Conservation (phyloP, 2,113 vertebrate genomes). For the Podarcis raffonei region DNA sequence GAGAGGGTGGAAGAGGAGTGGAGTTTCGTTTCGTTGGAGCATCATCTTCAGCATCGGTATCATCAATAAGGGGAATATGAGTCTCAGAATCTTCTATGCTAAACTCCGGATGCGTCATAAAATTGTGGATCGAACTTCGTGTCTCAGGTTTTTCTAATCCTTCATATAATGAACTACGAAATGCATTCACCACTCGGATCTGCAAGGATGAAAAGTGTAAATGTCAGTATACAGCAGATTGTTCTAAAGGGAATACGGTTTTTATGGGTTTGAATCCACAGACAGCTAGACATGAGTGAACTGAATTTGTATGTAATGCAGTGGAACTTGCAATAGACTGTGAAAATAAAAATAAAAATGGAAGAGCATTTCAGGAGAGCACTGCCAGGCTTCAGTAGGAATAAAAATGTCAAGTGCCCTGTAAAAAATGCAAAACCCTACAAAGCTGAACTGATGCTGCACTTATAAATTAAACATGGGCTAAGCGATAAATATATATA, state of each 20-base stretch:
- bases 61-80: constrained; percentile 98
- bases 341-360: constrained; percentile 83
- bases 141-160: constrained; percentile 97
- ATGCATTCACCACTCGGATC: constrained; percentile 99
- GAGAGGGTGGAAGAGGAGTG: constrained; percentile 86
- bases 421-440: constrained; percentile 72
- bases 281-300: constrained; percentile 84
- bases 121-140: constrained; percentile 98
- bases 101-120: constrained; percentile 99
- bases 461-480: constrained; percentile 43
- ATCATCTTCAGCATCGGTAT: constrained; percentile 97
- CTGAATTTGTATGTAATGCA: constrained; percentile 82
- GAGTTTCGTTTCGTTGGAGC: constrained; percentile 96
- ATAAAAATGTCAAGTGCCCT: constrained; percentile 65
- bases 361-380: constrained; percentile 79
- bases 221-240: constrained; percentile 46
- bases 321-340: constrained; percentile 84
- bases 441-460: constrained; percentile 65
- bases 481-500: constrained; percentile 35
- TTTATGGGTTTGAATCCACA: constrained; percentile 84
- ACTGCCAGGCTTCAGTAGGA: constrained; percentile 72
- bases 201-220: constrained; percentile 73
- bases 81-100: constrained; percentile 99
- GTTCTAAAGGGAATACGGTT: constrained; percentile 57
- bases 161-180: constrained; percentile 99